Percentiles rank a stretch among this genome's conserved stretches.
Evolutionary conservation across 1,140 invertebrate genomes (phyloP).

Genomic region (Orchesella cincta): DNA sequence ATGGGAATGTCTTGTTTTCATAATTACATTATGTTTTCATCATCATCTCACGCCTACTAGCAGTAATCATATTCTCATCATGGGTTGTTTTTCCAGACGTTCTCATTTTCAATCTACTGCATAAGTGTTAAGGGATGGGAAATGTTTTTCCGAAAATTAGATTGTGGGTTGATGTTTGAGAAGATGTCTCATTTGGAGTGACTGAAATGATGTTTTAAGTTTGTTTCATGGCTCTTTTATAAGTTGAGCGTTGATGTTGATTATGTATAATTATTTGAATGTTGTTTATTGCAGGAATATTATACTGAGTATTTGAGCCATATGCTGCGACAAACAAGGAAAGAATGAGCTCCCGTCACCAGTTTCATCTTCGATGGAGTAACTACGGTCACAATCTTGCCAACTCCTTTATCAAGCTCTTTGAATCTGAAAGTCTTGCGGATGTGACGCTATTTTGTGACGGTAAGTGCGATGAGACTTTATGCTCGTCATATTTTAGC

Average conservation of each 20-base stretch:
- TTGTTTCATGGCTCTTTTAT: background rate
- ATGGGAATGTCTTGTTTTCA: too few species aligned
- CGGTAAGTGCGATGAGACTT: conserved; percentile 64
- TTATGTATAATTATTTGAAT: background rate
- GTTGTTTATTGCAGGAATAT: conserved; percentile 5
- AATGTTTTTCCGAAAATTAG: background rate
- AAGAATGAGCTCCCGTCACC: conserved; percentile 50
- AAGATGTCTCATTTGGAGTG: background rate
- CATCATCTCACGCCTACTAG: too few species aligned
- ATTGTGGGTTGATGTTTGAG: background rate
- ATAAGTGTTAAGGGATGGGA: background rate
- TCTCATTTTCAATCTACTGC: too few species aligned
- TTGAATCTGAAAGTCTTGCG: conserved; percentile 78
- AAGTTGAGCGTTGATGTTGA: background rate
- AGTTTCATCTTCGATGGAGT: conserved; percentile 51
- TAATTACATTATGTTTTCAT: too few species aligned
- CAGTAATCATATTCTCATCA: too few species aligned
- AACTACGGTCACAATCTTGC: conserved; percentile 52
- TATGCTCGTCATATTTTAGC: background rate
- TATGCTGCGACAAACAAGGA: conserved; percentile 25
- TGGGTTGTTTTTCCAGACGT: too few species aligned
- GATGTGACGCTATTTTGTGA: conserved; percentile 88
- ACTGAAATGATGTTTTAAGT: background rate
- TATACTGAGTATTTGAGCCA: conserved; percentile 26
- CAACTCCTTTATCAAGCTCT: conserved; percentile 50